Evolutionary conservation across 30 jellyfish, hydroid and myxozoan genomes (phyloP), one percentile per base, ranked within the genome.

Genomic region (Aurelia coerulea): DNA sequence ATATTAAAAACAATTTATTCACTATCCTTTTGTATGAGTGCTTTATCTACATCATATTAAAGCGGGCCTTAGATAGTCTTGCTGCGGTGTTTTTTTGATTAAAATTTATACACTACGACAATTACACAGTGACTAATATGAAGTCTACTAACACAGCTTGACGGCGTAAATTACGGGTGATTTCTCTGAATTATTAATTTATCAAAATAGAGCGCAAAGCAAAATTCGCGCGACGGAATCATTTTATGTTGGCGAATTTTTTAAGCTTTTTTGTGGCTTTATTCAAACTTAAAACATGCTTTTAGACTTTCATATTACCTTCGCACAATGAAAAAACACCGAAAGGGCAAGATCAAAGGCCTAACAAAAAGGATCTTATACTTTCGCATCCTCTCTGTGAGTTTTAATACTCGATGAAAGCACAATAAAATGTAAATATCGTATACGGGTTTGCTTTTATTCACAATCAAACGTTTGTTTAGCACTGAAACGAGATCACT

Each of bases 71-170:
- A 23, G 34, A 67, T 17, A 67, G 34, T 49, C 52, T 18, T 17
- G 78, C 15, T 67, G 78, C 46, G 37, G 78, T 17, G 37, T 67
- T 67, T 67, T 67, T 67, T 31, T 46, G 46, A 17, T 67, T 17
- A 67, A 67, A 67, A 17, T 18, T 67, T 18, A 17, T 67, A 17
- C 78, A 67, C n/a, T 5, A 67, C 41, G 34, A 19, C 46, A 49
- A 37, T 67, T 37, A 67, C 78, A 49, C 15, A 23, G 46, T 17
- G 78, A 1, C 46, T 49, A 4, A 49, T 67, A 67, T 46, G n/a
- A n/a, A 49, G 52, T 18, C 41, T 18, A 16, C 46, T 10, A 17
- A 19, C 78, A 19, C 78, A 67, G 78, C 46, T 67, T 67, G 78
- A 67, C 41, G 7, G 23, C 29, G 49, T 31, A 67, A 18, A 67